These are phyloP conservation scores for Paratrypauchen microcephalus DNA, from an alignment of 2,797 vertebrate genomes.

Conservation along the genomic window DNA sequence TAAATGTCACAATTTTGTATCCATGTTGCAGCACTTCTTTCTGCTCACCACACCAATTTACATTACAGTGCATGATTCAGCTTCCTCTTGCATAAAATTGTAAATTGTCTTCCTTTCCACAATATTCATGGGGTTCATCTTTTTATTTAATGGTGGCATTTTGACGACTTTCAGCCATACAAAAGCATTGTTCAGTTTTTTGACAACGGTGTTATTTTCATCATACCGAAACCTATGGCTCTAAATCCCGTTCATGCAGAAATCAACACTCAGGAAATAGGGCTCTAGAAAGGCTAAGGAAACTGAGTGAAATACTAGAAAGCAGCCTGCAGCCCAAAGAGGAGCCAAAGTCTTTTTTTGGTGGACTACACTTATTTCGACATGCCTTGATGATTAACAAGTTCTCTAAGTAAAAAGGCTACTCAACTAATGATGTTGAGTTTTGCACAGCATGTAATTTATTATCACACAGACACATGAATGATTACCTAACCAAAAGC, in stretches of 20 bases:
- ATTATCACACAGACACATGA: not conserved
- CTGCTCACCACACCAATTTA: constrained; percentile 12
- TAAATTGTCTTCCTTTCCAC: not conserved
- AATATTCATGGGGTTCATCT: not conserved
- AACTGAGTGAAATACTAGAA: constrained; percentile 45
- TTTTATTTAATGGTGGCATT: too few species aligned
- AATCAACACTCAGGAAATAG: constrained; percentile 15
- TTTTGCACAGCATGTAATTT: not conserved
- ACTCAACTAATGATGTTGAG: not conserved
- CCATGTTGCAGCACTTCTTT: constrained; percentile 14
- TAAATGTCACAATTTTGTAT: constrained; percentile 12
- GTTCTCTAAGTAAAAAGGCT: constrained; percentile 25
- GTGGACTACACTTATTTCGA: constrained; percentile 53
- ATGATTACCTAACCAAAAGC: not conserved
- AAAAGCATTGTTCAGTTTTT: too few species aligned
- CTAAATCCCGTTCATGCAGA: not conserved
- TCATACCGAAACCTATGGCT: too few species aligned
- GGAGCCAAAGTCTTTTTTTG: constrained; percentile 60
- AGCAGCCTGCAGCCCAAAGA: constrained; percentile 43
- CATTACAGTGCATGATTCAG: constrained; percentile 19
- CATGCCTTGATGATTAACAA: constrained; percentile 61
- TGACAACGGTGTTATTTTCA: too few species aligned
- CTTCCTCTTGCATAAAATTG: constrained; percentile 10
- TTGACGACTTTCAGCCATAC: too few species aligned
- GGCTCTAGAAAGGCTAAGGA: not conserved